Base-by-base conservation (phyloP, 2,888 invertebrate species). In the Geotrupes spiniger region DNA sequence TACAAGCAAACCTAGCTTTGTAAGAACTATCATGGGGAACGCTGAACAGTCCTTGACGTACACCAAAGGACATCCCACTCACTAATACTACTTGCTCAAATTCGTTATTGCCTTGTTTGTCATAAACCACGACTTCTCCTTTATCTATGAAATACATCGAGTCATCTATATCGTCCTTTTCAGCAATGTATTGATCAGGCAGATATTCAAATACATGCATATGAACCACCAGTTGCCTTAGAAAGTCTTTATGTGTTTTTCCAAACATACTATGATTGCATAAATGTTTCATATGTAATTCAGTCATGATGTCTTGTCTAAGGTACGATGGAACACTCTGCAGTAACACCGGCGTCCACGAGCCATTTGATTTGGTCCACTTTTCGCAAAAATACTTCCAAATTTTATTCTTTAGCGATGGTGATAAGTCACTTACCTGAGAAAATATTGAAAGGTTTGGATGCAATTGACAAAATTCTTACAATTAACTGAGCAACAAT, bases 81-180 rank as follows among this genome's bases (percentile, higher is more conserved):
- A 17, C 37, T 14, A 56, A 33, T 1, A 42, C 33, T n/a, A 21
- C 12, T 12, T 37, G 17, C 17, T 46, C 38, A 26, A 42, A 14
- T 11, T 38, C 36, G 2, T 11, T 42, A 11, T 49, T 47, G n/a
- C 42, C 49, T 21, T 31, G n/a, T 10, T 29, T 50, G 0, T 56
- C 55, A 14, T 51, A 46, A 2, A 54, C 51, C 4, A 41, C 45
- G 1, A 77, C 77, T 69, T 75, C 75, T 49, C 78, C 78, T 57
- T 76, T 68, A 52, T 78, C 77, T 63, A 78, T 78, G 45, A 78
- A 78, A 53, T 78, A 78, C 59, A 78, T 76, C 46, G 75, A 74
- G 50, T 76, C 75, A 53, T 78, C 76, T 0, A 77, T 73, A 53
- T 77, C 77, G 1, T 77, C 77, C 10, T 74, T 71, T 55, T 78